Evolutionary conservation across 2,888 invertebrate species (phyloP).

Genomic region (Lasioglossum figueresi): DNA sequence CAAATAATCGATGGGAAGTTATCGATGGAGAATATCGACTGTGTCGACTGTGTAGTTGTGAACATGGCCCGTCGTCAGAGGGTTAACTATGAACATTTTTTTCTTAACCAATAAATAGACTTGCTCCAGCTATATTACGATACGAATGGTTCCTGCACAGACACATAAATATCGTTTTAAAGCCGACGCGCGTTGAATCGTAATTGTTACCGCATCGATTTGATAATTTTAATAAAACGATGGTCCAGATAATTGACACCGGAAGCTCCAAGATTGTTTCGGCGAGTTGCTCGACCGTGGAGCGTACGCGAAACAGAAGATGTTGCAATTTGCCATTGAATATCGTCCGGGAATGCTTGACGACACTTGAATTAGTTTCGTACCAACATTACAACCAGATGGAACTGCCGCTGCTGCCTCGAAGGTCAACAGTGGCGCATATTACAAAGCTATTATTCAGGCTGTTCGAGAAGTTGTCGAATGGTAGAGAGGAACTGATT

Average conservation of each 20-base stretch:
- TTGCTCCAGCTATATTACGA: neutral
- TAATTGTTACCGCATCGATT: neutral
- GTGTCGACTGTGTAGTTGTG: too few species aligned
- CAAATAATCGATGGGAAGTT: too few species aligned
- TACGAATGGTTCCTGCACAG: neutral
- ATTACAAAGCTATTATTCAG: slow-evolving; percentile 60
- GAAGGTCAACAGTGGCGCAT: slow-evolving; percentile 34
- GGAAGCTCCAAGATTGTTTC: neutral
- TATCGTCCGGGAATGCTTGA: slow-evolving; percentile 16
- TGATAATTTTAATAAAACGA: neutral
- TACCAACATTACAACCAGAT: slow-evolving; percentile 36
- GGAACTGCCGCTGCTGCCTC: slow-evolving; percentile 21
- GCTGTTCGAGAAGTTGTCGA: slow-evolving; percentile 45
- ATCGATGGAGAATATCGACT: neutral
- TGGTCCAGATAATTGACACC: neutral
- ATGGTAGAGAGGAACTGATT: slow-evolving; percentile 48
- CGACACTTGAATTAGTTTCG: slow-evolving; percentile 56
- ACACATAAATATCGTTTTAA: neutral
- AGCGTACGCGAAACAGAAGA: neutral
- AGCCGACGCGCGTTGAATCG: neutral
- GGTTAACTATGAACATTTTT: neutral
- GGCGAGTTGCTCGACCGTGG: neutral
- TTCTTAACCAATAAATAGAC: neutral
- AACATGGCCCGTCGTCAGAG: neutral
- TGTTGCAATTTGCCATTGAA: neutral